Conservation (phyloP, 1,140 invertebrate genomes). For the Drosophila orosa region DNA sequence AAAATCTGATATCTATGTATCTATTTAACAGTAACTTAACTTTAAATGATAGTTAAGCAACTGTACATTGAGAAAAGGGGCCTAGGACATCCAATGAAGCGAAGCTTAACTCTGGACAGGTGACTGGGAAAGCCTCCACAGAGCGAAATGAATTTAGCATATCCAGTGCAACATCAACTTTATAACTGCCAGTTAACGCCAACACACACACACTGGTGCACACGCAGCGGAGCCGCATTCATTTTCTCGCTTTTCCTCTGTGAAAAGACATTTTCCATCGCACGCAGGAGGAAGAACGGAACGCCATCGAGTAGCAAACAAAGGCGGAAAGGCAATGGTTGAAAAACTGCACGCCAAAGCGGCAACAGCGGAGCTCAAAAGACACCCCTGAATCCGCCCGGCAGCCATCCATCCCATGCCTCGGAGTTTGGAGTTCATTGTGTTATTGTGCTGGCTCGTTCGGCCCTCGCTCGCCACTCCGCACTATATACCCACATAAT, state of each 20-base stretch:
- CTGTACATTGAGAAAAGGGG: not conserved
- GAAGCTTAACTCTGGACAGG: not conserved
- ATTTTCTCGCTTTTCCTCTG: slow-evolving; percentile 58
- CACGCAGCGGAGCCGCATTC: slow-evolving; percentile 40
- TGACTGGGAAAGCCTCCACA: not conserved
- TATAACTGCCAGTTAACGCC: slow-evolving; percentile 15
- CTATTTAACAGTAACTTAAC: not conserved
- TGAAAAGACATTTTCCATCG: slow-evolving; percentile 69
- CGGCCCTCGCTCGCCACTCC: slow-evolving; percentile 48
- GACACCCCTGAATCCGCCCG: slow-evolving; percentile 32
- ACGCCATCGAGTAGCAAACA: slow-evolving; percentile 67
- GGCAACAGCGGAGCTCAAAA: slow-evolving; percentile 65
- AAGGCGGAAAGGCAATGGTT: slow-evolving; percentile 65
- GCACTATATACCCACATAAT: slow-evolving; percentile 79
- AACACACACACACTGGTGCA: slow-evolving; percentile 7
- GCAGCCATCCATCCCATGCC: slow-evolving; percentile 6
- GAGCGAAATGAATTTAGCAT: not conserved
- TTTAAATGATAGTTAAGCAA: not conserved
- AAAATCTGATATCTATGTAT: too few relatives aligned
- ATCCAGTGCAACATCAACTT: not conserved
- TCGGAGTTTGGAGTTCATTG: slow-evolving; percentile 73
- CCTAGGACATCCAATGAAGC: not conserved
- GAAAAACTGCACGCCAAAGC: slow-evolving; percentile 51
- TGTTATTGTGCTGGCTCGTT: slow-evolving; percentile 79
- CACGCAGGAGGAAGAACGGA: slow-evolving; percentile 48